Evolutionary conservation across 2,113 vertebrate genomes (phyloP).

Genomic region (Oreotrochilus melanogaster): DNA sequence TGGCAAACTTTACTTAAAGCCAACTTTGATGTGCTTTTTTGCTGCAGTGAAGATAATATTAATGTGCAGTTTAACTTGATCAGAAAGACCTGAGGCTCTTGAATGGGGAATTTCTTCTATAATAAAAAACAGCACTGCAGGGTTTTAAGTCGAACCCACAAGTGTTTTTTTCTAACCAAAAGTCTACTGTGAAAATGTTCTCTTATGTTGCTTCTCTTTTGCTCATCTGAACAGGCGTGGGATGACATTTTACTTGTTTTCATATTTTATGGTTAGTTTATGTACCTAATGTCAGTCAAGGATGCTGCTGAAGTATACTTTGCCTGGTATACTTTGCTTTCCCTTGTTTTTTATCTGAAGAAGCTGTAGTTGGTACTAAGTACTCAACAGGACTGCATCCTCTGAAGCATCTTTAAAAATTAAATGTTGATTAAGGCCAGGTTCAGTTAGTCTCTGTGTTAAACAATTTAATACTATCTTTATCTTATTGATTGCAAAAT

Average conservation of each 20-base stretch:
- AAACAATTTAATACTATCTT: background rate
- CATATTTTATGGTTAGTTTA: background rate
- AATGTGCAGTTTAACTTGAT: background rate
- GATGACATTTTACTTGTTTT: background rate
- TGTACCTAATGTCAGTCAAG: background rate
- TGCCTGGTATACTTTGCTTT: background rate
- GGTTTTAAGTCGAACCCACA: background rate
- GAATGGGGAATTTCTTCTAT: background rate
- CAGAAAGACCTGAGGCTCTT: background rate
- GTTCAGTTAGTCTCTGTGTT: background rate
- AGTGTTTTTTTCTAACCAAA: background rate
- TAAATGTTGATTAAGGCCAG: background rate
- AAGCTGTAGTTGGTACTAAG: background rate
- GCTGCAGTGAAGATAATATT: background rate
- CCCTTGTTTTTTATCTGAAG: background rate
- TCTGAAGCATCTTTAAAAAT: background rate
- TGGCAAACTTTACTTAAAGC: background rate
- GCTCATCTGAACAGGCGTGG: background rate
- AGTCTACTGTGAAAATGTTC: background rate
- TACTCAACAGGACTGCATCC: background rate
- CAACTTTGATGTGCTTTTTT: background rate
- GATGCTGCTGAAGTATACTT: background rate
- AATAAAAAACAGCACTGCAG: background rate
- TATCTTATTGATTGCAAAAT: background rate
- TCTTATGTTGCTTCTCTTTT: background rate